Evolutionary conservation across 2,113 vertebrate species (phyloP).

Genomic region (Carassius carassius): DNA sequence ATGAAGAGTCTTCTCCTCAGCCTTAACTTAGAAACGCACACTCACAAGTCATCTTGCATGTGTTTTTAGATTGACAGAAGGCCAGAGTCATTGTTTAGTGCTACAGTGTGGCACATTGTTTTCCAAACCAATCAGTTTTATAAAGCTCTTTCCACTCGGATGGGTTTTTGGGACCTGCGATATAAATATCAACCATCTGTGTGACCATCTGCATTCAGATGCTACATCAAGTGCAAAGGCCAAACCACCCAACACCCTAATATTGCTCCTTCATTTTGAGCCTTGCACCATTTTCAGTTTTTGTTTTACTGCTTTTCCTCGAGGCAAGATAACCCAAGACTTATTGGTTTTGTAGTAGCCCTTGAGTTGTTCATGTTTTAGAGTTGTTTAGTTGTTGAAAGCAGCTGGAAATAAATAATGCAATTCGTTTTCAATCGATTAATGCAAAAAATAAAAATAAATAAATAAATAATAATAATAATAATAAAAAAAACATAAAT

Average conservation of each 20-base stretch:
- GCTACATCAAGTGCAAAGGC: constrained; percentile 73
- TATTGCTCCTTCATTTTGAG: constrained; percentile 59
- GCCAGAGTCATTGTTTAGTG: constrained; percentile 38
- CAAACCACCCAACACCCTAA: constrained; percentile 70
- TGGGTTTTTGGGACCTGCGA: constrained; percentile 72
- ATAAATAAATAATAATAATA: background rate
- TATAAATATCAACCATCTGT: constrained; percentile 81
- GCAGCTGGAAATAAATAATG: background rate
- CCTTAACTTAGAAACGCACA: background rate
- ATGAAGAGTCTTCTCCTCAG: constrained; percentile 43
- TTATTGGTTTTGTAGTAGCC: constrained; percentile 10
- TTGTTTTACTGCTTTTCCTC: constrained; percentile 6
- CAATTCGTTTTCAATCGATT: background rate
- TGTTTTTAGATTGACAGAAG: constrained; percentile 17
- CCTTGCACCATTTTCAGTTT: constrained; percentile 35
- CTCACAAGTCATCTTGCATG: background rate
- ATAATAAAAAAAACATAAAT: background rate
- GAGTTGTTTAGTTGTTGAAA: background rate
- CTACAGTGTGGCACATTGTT: constrained; percentile 54
- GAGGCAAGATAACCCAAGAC: background rate
- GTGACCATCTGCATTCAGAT: constrained; percentile 77
- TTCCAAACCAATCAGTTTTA: constrained; percentile 71
- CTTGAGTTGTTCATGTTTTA: background rate
- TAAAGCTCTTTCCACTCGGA: constrained; percentile 70
- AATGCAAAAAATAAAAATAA: background rate